Base-by-base conservation (phyloP, 1,140 invertebrate genomes). In the Drosophila nikananu region DNA sequence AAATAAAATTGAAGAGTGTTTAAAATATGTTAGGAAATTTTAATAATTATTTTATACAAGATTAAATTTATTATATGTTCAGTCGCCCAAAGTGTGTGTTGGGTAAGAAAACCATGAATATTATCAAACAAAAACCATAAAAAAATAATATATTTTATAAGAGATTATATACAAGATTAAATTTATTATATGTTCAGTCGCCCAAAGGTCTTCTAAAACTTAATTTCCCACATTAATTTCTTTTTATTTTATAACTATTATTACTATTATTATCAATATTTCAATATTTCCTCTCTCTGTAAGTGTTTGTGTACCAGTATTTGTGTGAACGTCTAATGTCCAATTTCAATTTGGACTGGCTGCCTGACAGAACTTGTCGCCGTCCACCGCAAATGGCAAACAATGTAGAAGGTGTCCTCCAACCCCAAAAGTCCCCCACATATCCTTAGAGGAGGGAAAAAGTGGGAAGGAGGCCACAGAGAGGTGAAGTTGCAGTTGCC, bases 281-380 rank as follows among this genome's bases (percentile, higher is more conserved):
- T 62, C n/a, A 0, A 10, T 42, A 21, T 17, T 52, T 62, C n/a
- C n/a, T 44, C 17, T 13, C 37, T 37, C 52, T 75, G 44, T 42
- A 49, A 19, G 27, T 32, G 44, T 59, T 42, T 84, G 73, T 78
- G 52, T 46, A 58, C 35, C 5, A 39, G 62, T 67, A 57, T 75
- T 66, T 77, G 72, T 72, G 81, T 54, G 66, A 75, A 81, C 74
- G 81, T 87, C 84, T 87, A 87, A 87, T 87, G 84, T 87, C 84
- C 84, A 84, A 87, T 87, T 87, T 87, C 84, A 87, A 87, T 87
- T 87, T 87, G 81, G 84, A 83, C 84, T 89, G 81, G 84, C 80
- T 83, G 41, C 46, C 52, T 72, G 67, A 68, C 61, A 60, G 52
- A 41, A 68, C 17, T 41, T 51, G 66, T 52, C 59, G 46, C 52